Evolutionary conservation across 2,888 invertebrate genomes (phyloP).

Genomic region (Sialis lutaria): DNA sequence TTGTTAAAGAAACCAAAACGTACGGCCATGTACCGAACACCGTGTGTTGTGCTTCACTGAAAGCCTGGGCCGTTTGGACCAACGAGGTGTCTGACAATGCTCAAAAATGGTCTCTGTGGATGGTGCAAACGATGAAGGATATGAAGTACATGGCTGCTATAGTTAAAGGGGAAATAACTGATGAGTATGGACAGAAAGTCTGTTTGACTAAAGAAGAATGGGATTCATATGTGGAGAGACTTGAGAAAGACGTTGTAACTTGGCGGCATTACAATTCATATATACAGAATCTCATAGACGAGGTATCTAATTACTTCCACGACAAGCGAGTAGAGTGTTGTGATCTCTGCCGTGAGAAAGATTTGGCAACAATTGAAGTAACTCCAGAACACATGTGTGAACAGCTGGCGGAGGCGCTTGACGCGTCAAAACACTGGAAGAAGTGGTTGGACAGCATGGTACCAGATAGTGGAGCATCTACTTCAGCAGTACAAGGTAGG

Average conservation of each 20-base stretch:
- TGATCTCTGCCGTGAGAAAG: slow-evolving; percentile 20
- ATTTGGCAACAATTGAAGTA: slow-evolving; percentile 19
- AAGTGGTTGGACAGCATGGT: slow-evolving; percentile 19
- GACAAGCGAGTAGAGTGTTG: slow-evolving; percentile 20
- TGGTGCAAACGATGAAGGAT: slow-evolving; percentile 17
- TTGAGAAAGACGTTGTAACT: slow-evolving; percentile 17
- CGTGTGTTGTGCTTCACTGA: slow-evolving; percentile 21
- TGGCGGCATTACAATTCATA: slow-evolving; percentile 21
- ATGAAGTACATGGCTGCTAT: slow-evolving; percentile 18
- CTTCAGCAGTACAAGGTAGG: too few relatives aligned
- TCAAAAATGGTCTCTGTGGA: slow-evolving; percentile 22
- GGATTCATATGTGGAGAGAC: slow-evolving; percentile 17
- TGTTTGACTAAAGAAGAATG: slow-evolving; percentile 13
- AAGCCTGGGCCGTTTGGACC: slow-evolving; percentile 22
- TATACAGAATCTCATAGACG: slow-evolving; percentile 19
- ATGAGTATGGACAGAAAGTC: slow-evolving; percentile 7
- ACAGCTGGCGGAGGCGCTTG: slow-evolving; percentile 21
- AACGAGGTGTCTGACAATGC: slow-evolving; percentile 22
- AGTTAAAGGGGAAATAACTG: slow-evolving; percentile 9
- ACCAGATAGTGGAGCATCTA: too few relatives aligned
- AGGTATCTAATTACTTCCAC: slow-evolving; percentile 17
- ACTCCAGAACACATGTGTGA: slow-evolving; percentile 19
- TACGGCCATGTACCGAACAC: slow-evolving; percentile 16
- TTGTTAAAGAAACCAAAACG: neutral
- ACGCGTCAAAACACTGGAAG: slow-evolving; percentile 20